Conservation (phyloP, 2,888 invertebrate species). For the Drosophila suboccidentalis region DNA sequence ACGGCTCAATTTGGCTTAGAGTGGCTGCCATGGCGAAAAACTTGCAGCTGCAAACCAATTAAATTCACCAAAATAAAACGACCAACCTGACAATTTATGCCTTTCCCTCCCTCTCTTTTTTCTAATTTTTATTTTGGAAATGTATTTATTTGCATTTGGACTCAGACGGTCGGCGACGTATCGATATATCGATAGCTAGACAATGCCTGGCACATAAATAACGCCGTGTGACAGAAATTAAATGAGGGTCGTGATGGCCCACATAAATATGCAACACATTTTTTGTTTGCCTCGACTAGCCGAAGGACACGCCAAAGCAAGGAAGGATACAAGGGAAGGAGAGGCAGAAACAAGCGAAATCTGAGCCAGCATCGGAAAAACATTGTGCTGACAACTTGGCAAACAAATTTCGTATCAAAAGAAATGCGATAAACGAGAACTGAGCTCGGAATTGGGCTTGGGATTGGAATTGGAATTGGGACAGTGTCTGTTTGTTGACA, state of each 20-base stretch:
- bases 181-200: conserved; percentile 62
- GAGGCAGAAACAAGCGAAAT: conserved; percentile 32
- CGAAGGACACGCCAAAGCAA: background rate
- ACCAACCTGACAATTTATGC: conserved; percentile 68
- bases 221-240: conserved; percentile 78
- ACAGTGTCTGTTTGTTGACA: conserved; percentile 34
- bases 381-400: conserved; percentile 67
- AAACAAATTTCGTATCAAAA: conserved; percentile 69
- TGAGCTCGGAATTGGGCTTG: background rate
- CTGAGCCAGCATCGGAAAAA: conserved; percentile 48
- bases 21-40: conserved; percentile 40
- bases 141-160: conserved; percentile 65
- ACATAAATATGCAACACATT: conserved; percentile 58
- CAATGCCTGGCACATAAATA: conserved; percentile 73
- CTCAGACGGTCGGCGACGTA: conserved; percentile 31
- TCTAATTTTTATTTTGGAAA: conserved; percentile 2
- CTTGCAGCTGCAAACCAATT: conserved; percentile 69
- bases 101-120: background rate
- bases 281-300: conserved; percentile 14
- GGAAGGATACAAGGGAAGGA: background rate
- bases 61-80: conserved; percentile 51
- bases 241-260: conserved; percentile 66
- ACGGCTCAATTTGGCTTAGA: conserved; percentile 73
- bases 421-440: conserved; percentile 42
- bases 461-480: background rate